Base-by-base conservation (phyloP, 2,113 vertebrate genomes). In the Sterrhoptilus dennistouni region DNA sequence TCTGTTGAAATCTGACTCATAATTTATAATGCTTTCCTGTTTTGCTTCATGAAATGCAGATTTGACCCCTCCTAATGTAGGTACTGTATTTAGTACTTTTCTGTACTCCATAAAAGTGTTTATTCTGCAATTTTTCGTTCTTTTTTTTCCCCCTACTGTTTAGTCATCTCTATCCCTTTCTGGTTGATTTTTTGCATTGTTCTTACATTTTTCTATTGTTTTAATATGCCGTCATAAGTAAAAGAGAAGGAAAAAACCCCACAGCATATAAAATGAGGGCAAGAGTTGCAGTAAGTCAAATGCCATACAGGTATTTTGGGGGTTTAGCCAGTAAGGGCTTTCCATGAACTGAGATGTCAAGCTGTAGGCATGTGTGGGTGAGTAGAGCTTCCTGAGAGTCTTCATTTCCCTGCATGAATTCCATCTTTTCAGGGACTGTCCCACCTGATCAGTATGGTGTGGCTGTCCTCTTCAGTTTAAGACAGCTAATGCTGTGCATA, bases 61-160 rank as follows among this genome's bases (percentile, higher is more conserved):
- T 97, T 97, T 98, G 98, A 98, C 98, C 95, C 98, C 98, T 98
- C 97, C 98, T 98, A 98, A 98, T 98, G 97, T 98, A 98, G 98
- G 98, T 99, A 99, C 98, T 98, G 98, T 98, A 98, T 97, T 98
- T 97, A 98, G 97, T 97, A 96, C 95, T 98, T 98, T 98, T 98
- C 97, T 97, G 87, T 98, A 93, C 80, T 93, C 70, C 93, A 53
- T 97, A 75, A 90, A 96, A 93, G 74, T 96, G 90, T 96, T 97
- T 95, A 57, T 95, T 93, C 89, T 98, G 95, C 87, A 70, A 33
- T 72, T 31, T 70, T 72, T 68, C 8, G 2, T 38, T 6, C 35
- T 38, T 44, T 18, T 83, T 80, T 77, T 71, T 8, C 7, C 0
- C 0, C 1, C 5, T 72, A 80, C 64, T 95, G 75, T 91, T 89